Conservation (phyloP, 2,888 invertebrate genomes). For the Amphipyra berbera region DNA sequence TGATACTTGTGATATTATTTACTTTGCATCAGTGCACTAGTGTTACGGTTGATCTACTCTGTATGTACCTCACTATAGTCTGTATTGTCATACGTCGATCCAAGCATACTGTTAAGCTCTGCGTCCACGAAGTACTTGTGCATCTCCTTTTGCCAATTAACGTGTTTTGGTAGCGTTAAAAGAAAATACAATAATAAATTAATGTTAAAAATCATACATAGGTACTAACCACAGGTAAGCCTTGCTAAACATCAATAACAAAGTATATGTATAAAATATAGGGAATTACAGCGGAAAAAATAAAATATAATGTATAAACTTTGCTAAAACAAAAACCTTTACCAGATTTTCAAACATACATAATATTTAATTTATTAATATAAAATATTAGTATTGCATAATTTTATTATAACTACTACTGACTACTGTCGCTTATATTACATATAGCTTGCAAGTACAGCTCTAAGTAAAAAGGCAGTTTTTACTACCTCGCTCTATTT, state of each 20-base stretch:
- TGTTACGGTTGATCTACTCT: slow-evolving; percentile 62
- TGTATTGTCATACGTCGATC: slow-evolving; percentile 90
- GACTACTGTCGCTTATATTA: slow-evolving; percentile 13
- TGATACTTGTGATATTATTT: slow-evolving; percentile 55
- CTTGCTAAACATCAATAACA: slow-evolving; percentile 43
- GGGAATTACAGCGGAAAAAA: slow-evolving; percentile 37
- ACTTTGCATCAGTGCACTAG: slow-evolving; percentile 47
- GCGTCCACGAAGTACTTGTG: slow-evolving; percentile 95
- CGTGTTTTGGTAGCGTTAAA: slow-evolving; percentile 87
- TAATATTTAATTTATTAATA: slow-evolving; percentile 11
- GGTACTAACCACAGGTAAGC: slow-evolving; percentile 50
- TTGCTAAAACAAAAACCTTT: slow-evolving; percentile 20
- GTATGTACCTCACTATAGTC: slow-evolving; percentile 87
- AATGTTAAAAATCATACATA: slow-evolving; percentile 69
- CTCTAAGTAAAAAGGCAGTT: slow-evolving; percentile 19
- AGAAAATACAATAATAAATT: slow-evolving; percentile 83
- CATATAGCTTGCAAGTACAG: slow-evolving; percentile 22
- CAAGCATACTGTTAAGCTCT: slow-evolving; percentile 94
- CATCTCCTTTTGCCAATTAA: slow-evolving; percentile 92
- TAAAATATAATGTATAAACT: slow-evolving; percentile 21
- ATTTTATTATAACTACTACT: slow-evolving; percentile 10
- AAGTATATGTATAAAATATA: slow-evolving; percentile 39
- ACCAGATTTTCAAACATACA: slow-evolving; percentile 27
- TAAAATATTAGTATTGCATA: background rate
- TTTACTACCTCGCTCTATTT: background rate